Percentiles rank a stretch among this genome's conserved stretches.
Evolutionary conservation across 2,888 invertebrate species (phyloP).

Genomic region (Eretmocerus hayati): DNA sequence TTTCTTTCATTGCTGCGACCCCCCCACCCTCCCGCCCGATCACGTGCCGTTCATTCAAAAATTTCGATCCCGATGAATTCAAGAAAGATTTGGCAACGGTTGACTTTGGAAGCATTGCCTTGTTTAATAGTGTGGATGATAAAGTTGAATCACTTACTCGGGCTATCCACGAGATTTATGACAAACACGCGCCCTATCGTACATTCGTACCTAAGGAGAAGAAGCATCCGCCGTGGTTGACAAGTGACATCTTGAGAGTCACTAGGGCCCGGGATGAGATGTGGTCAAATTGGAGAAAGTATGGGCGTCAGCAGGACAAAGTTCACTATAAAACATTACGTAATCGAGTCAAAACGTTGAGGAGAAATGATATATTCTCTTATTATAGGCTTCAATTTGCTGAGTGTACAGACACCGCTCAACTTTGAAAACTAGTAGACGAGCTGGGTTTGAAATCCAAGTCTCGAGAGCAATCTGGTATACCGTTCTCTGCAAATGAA

Average conservation of each 20-base stretch:
- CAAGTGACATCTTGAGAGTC: too few relatives aligned
- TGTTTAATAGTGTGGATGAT: too few relatives aligned
- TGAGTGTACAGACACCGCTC: too few relatives aligned
- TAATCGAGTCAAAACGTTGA: neutral
- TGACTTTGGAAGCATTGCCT: too few relatives aligned
- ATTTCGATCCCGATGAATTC: too few relatives aligned
- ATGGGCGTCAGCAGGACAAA: neutral
- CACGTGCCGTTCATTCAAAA: too few relatives aligned
- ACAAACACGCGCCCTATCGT: neutral
- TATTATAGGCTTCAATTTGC: neutral
- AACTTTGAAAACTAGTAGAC: neutral
- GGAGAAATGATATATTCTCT: neutral
- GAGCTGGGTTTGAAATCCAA: too few relatives aligned
- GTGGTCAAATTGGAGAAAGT: neutral
- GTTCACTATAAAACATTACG: neutral
- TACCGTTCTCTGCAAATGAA: neutral
- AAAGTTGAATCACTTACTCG: too few relatives aligned
- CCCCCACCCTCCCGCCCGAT: too few relatives aligned
- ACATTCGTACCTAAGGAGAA: neutral
- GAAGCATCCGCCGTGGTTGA: neutral
- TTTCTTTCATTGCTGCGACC: too few relatives aligned
- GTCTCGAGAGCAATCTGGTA: neutral
- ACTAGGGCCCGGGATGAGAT: too few relatives aligned
- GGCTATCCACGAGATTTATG: neutral
- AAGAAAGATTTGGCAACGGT: neutral